Evolutionary conservation across 2,888 invertebrate genomes (phyloP), one percentile per base, ranked within the genome.

Genomic region (Drosophila monieri): DNA sequence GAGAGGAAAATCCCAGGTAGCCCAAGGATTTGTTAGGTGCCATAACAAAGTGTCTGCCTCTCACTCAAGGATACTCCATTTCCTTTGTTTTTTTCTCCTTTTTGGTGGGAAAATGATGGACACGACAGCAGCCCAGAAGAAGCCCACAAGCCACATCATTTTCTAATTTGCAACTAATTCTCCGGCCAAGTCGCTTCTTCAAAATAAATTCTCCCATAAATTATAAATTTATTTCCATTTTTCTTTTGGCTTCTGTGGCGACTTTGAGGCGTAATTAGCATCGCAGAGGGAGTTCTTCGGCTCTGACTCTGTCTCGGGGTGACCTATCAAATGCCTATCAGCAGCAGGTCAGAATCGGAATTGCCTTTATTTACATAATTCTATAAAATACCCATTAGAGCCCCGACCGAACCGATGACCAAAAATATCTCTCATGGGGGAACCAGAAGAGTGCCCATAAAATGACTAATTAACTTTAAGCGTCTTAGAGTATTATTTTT

Each of bases 381-480:
- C 85, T 51, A 84, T 74, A 74, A 74, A 80, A 87, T 70, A 71
- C 65, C 86, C 86, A 83, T 83, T 83, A 83, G 86, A 70, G 64
- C 60, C 57, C 37, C 21, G 5, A 5, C 9, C 9, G n/a, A 43
- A 39, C 43, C 30, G 58, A 66, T 74, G 56, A 58, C 56, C 52
- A 65, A 70, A 67, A 54, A 56, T 43, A 66, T 27, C 27, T 60
- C 52, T 56, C 32, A 25, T 21, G 52, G n/a, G n/a, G n/a, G 35
- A 47, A 43, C 15, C 35, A 43, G 15, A 23, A 53, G 35, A 39
- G 43, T n/a, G 18, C 15, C 57, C 68, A 74, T 55, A 55, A 67
- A 71, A 85, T 78, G 83, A 85, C 85, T 85, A 85, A 85, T 85
- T 88, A 85, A 78, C 65, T 71, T 81, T 74, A 88, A 80, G 74